Base-by-base conservation (phyloP, 1,140 invertebrate species). In the Cydia amplana region DNA sequence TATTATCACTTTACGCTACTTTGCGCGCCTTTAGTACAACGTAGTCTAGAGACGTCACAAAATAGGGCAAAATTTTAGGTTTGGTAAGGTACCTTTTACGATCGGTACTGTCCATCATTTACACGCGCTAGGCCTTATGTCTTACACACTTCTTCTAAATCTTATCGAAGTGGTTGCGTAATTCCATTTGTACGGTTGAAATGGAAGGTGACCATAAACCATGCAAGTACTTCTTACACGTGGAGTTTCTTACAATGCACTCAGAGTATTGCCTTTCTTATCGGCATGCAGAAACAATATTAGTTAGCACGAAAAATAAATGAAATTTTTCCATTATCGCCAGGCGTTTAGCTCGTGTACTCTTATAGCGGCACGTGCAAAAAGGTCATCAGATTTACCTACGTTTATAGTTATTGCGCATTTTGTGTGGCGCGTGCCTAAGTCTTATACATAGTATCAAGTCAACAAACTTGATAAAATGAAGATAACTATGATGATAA, bases 251-350 rank as follows among this genome's bases (percentile, higher is more conserved):
- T 18, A 70, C 28, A 70, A 70, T 70, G 65, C 28, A 70, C 65
- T 70, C 32, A 51, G 49, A 51, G 49, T 36, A n/a, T n/a, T 12
- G 32, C 32, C 32, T 36, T 70, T 36, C 65, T 70, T 70, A 70
- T 70, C 65, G 65, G 16, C 32, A 18, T 70, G 14, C 65, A 36
- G 65, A 70, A 70, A 70, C 65, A 70, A 36, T 36, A 70, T 70
- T 36, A 70, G 65, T 70, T 70, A 36, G 65, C 65, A 36, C 65
- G 65, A 70, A 70, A 70, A 70, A 70, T 70, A 70, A 70, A 43
- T 70, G 65, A 70, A 43, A 43, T 23, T 18, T 70, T 70, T 70
- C 65, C 65, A 36, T 70, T 70, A 70, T 70, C 32, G 32, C 65
- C n/a, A 70, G 65, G 14, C 65, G 28, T 36, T 60, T 40, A 40